A percentile compares a stretch with the other conserved stretches of the same genome.
Conservation (phyloP, 2,888 invertebrate species). For the Leptinotarsa juncta region DNA sequence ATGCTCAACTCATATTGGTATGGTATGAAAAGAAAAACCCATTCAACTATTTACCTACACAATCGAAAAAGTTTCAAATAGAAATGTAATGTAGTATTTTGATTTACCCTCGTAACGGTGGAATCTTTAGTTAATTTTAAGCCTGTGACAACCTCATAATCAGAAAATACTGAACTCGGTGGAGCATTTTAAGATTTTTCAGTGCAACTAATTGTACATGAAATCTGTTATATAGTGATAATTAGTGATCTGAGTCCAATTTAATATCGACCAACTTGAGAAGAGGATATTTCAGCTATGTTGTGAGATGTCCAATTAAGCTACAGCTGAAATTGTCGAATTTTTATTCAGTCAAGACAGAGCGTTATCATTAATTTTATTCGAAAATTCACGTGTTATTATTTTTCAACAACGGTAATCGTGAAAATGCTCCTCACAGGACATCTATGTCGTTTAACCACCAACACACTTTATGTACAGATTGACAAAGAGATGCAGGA, state of each 20-base stretch:
- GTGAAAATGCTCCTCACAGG: constrained; percentile 12
- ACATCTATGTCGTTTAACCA: neutral
- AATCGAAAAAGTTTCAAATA: neutral
- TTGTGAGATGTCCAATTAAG: constrained; percentile 4
- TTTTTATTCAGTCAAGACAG: neutral
- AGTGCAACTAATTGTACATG: neutral
- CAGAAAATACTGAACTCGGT: constrained; percentile 3
- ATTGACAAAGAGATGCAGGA: constrained; percentile 22
- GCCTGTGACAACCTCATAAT: neutral
- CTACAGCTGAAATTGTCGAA: neutral
- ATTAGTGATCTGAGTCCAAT: constrained; percentile 1
- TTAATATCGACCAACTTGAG: neutral
- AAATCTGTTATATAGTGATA: neutral
- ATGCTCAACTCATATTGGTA: no score
- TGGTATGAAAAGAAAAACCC: no score
- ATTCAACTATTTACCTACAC: no score
- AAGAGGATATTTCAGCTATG: constrained; percentile 14
- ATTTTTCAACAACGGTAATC: neutral
- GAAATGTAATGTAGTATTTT: no score
- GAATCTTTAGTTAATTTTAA: no score
- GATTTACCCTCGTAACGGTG: no score
- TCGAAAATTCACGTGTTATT: neutral
- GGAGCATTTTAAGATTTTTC: constrained; percentile 15
- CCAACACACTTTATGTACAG: constrained; percentile 7
- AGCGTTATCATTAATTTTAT: neutral